A percentile compares a stretch with the other conserved stretches of the same genome.
Evolutionary conservation across 1,140 invertebrate genomes (phyloP).

Genomic region (Oreohelix idahoensis): DNA sequence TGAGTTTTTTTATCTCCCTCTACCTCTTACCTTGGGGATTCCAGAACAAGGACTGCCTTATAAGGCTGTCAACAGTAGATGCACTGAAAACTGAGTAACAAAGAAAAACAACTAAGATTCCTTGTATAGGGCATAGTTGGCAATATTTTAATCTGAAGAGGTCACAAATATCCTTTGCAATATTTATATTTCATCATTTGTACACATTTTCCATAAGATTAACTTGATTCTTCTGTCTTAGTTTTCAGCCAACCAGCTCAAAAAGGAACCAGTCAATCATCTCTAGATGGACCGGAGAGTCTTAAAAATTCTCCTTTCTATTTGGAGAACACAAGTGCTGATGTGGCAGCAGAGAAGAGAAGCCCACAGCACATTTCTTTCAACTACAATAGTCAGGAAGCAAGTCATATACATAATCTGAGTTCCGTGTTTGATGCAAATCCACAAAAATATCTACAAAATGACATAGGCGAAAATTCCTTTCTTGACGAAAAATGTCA

Average conservation of each 20-base stretch:
- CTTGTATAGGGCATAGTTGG: too few relatives aligned
- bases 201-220: too few relatives aligned
- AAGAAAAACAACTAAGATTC: too few relatives aligned
- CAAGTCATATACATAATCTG: neutral
- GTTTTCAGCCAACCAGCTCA: neutral
- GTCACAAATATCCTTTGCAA: too few relatives aligned
- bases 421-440: neutral
- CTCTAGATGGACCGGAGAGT: neutral
- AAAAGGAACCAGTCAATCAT: neutral
- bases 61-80: too few relatives aligned
- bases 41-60: too few relatives aligned
- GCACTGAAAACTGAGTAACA: too few relatives aligned
- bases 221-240: neutral
- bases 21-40: too few relatives aligned
- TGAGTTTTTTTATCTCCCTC: too few relatives aligned
- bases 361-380: neutral
- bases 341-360: neutral
- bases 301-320: neutral
- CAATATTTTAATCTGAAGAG: too few relatives aligned
- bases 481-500: neutral
- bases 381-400: neutral
- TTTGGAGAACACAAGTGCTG: neutral
- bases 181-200: too few relatives aligned
- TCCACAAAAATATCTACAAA: neutral
- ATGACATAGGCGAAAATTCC: neutral